phyloP scores from a whole-genome alignment of 2,113 vertebrate genomes.

The Saccopteryx bilineata region DNA sequence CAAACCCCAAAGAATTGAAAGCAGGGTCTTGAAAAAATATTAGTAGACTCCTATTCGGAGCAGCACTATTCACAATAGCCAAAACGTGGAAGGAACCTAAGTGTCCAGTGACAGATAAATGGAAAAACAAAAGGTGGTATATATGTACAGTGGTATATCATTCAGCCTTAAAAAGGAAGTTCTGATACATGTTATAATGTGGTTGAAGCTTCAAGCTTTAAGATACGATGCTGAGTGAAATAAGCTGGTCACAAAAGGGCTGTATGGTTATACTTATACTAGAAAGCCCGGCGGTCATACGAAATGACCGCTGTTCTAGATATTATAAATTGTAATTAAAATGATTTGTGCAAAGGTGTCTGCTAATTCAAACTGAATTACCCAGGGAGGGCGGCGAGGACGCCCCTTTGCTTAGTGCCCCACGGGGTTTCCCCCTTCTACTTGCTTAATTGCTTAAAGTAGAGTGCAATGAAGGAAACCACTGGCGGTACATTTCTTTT shows the following conservation, averaged over 20 bases:
- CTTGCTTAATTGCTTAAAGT: too few species aligned
- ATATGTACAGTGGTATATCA: background rate
- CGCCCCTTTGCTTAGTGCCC: too few species aligned
- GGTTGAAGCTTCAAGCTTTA: background rate
- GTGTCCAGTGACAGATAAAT: background rate
- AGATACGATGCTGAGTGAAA: background rate
- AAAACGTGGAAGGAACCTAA: background rate
- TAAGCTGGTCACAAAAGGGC: background rate
- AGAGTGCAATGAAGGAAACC: too few species aligned
- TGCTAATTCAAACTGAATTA: too few species aligned
- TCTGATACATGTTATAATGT: background rate
- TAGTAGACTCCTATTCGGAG: background rate
- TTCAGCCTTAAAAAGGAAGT: background rate
- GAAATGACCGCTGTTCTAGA: too few species aligned
- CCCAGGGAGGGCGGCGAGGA: too few species aligned
- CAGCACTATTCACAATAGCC: background rate
- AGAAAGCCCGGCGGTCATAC: too few species aligned
- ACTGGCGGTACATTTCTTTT: too few species aligned
- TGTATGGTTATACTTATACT: background rate
- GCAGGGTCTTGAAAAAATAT: background rate
- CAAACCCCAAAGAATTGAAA: background rate
- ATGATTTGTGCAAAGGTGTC: too few species aligned
- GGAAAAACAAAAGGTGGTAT: background rate
- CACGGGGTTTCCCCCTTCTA: too few species aligned
- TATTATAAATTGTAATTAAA: too few species aligned